These are phyloP conservation scores for Brachyrhaphis roseni DNA, from an alignment of 2,797 vertebrate genomes.

Conservation along the genomic window DNA sequence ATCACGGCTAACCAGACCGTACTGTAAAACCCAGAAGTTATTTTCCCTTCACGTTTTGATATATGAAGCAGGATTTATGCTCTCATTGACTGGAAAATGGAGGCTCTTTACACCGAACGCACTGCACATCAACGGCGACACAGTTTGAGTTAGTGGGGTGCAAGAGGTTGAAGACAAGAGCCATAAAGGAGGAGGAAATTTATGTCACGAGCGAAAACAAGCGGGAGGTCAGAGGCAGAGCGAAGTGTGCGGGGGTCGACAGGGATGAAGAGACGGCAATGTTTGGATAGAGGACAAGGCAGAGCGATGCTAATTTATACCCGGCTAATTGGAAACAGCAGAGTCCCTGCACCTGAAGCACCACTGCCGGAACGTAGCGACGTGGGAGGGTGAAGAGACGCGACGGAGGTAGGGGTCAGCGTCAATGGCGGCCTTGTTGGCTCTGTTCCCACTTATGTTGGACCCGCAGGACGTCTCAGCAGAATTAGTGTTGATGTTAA, in stretches of 20 bases:
- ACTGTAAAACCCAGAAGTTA: constrained; percentile 67
- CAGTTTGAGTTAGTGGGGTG: constrained; percentile 65
- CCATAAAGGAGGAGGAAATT: constrained; percentile 78
- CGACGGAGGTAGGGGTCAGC: constrained; percentile 65
- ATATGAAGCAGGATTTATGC: constrained; percentile 55
- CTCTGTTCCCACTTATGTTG: constrained; percentile 58
- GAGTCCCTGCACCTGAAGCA: constrained; percentile 81
- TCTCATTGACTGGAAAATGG: constrained; percentile 57
- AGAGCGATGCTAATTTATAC: constrained; percentile 82
- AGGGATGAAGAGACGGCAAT: constrained; percentile 75
- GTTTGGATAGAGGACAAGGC: constrained; percentile 76
- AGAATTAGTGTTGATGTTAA: constrained; percentile 61
- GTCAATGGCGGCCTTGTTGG: constrained; percentile 82
- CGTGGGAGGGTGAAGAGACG: constrained; percentile 75
- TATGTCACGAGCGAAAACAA: constrained; percentile 67
- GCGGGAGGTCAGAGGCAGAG: constrained; percentile 74
- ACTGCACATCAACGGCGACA: constrained; percentile 48
- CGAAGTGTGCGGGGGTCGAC: constrained; percentile 77
- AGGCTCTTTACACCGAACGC: constrained; percentile 62
- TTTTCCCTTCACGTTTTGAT: constrained; percentile 55
- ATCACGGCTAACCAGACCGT: constrained; percentile 56
- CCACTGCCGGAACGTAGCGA: constrained; percentile 41
- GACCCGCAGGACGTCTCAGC: constrained; percentile 33
- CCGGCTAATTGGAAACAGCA: constrained; percentile 83
- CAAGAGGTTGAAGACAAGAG: constrained; percentile 73